A percentile compares a stretch with the other conserved stretches of the same genome.
These are phyloP conservation scores for Tangachromis dhanisi DNA, from an alignment of 2,113 vertebrate genomes.

Conservation along the genomic window DNA sequence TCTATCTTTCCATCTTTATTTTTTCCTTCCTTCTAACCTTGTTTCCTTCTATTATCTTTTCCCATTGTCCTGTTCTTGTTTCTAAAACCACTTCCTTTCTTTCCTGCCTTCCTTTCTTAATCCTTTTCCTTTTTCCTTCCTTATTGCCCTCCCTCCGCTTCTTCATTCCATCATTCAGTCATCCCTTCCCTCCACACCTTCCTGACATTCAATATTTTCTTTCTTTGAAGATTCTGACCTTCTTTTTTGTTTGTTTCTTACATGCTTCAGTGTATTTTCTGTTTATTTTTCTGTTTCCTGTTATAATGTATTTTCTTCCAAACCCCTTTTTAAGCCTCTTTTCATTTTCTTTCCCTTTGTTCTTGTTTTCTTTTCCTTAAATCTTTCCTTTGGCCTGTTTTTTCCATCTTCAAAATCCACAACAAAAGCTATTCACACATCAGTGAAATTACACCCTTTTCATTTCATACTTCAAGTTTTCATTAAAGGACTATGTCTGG, in stretches of 20 bases:
- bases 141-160: background rate
- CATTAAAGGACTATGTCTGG: background rate
- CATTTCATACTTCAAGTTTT: background rate
- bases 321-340: background rate
- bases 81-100: background rate
- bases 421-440: background rate
- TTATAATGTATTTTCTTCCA: background rate
- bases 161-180: background rate
- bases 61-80: background rate
- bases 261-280: background rate
- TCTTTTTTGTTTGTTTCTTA: background rate
- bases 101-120: background rate
- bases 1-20: background rate
- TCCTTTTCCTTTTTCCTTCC: background rate
- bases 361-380: background rate
- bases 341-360: background rate
- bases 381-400: background rate
- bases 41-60: background rate
- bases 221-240: background rate
- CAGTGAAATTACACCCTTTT: background rate
- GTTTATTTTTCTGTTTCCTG: background rate
- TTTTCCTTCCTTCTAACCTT: background rate
- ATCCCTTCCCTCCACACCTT: background rate
- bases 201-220: background rate
- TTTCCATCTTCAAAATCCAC: background rate